Evolutionary conservation across 92 coral and sea anemone genomes (phyloP).

Genomic region (Pocillopora grandis): DNA sequence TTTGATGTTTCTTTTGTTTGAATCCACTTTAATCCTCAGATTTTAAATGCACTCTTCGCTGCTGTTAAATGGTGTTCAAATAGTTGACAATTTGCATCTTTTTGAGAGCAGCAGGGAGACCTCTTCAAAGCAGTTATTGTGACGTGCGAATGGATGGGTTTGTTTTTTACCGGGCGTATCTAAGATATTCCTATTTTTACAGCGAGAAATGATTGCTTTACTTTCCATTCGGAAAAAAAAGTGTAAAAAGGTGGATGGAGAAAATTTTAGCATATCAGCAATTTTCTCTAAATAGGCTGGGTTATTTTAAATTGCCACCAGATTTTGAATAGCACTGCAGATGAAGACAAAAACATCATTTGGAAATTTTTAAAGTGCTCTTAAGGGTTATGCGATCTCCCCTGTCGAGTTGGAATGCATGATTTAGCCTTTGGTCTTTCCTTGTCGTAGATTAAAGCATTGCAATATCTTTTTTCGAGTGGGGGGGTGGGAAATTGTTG

Average conservation of each 20-base stretch:
- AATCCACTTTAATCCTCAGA: neutral
- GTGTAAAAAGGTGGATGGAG: neutral
- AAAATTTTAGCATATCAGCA: neutral
- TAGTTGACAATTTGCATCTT: neutral
- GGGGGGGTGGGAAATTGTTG: too few species aligned
- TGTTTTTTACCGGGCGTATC: too few species aligned
- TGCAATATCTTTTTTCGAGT: too few species aligned
- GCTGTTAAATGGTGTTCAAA: neutral
- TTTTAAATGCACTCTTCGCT: neutral
- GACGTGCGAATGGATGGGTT: too few species aligned
- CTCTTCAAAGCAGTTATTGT: neutral
- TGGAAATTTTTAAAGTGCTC: neutral
- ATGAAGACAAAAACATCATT: neutral
- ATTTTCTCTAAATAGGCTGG: neutral
- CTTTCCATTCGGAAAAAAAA: too few species aligned
- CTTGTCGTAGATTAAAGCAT: neutral
- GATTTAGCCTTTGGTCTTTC: neutral
- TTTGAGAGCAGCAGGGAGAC: neutral
- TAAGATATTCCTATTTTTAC: too few species aligned
- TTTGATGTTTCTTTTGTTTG: constrained; percentile 1
- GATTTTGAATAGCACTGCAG: neutral
- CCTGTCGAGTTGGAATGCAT: neutral
- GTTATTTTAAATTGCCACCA: neutral
- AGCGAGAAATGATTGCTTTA: too few species aligned
- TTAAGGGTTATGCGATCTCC: neutral